Evolutionary conservation across 2,113 vertebrate genomes (phyloP).

Genomic region (Nymphicus hollandicus): DNA sequence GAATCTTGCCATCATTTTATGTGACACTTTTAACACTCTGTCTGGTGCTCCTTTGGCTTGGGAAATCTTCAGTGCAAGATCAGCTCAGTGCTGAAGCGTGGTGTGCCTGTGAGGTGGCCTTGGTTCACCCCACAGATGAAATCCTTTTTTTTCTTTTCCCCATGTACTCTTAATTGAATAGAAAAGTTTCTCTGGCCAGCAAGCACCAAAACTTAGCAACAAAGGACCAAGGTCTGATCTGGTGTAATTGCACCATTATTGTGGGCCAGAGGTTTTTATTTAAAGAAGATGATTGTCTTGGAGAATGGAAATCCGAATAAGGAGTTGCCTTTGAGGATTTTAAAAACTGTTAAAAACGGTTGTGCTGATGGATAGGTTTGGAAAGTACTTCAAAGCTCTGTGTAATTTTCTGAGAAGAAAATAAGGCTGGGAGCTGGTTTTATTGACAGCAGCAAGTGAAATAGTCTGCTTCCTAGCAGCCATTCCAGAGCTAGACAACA

Average conservation of each 20-base stretch:
- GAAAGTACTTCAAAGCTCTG: neutral
- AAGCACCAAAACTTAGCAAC: neutral
- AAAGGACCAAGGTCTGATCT: neutral
- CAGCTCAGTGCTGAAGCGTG: neutral
- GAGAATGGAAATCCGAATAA: neutral
- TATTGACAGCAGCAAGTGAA: neutral
- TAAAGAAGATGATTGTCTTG: neutral
- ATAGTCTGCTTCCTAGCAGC: neutral
- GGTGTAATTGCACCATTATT: neutral
- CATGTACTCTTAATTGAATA: neutral
- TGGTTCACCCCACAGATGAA: neutral
- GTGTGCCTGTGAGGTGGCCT: constrained; percentile 5
- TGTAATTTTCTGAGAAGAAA: neutral
- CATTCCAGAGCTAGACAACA: neutral
- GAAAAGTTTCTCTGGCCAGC: neutral
- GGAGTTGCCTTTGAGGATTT: neutral
- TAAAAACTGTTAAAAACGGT: neutral
- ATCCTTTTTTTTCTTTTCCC: neutral
- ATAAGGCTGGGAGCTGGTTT: neutral
- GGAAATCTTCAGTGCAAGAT: constrained; percentile 14
- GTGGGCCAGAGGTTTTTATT: neutral
- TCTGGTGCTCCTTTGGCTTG: constrained; percentile 45
- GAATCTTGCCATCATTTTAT: constrained; percentile 24
- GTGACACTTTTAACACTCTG: constrained; percentile 48
- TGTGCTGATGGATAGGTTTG: neutral